Evolutionary conservation across 1,140 invertebrate species (phyloP).

Genomic region (Neotoxoptera formosana): DNA sequence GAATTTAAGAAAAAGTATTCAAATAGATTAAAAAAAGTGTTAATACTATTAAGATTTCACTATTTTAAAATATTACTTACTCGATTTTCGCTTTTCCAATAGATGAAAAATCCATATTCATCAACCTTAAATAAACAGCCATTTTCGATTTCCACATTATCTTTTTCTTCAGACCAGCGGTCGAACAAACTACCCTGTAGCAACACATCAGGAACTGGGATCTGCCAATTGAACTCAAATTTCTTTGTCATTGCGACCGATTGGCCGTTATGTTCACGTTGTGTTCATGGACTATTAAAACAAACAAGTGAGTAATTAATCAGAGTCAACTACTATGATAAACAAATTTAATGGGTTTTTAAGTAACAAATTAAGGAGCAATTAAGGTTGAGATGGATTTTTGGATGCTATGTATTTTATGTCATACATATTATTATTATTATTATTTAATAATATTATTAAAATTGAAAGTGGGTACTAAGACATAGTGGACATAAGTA

Average conservation of each 20-base stretch:
- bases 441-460: neutral
- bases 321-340: neutral
- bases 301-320: constrained; percentile 43
- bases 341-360: constrained; percentile 43
- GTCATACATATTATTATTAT: constrained; percentile 12
- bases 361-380: constrained; percentile 41
- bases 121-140: constrained; percentile 94
- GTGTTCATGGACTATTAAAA: constrained; percentile 42
- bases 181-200: constrained; percentile 88
- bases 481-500: neutral
- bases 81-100: constrained; percentile 96
- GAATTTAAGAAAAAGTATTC: neutral
- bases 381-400: constrained; percentile 24
- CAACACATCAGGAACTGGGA: constrained; percentile 87
- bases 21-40: neutral
- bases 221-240: constrained; percentile 98
- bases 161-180: constrained; percentile 96
- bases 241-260: constrained; percentile 86
- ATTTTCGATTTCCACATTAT: constrained; percentile 86
- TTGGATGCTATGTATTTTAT: neutral
- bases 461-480: neutral
- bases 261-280: constrained; percentile 49
- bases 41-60: neutral
- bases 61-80: constrained; percentile 68
- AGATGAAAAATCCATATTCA: constrained; percentile 98